phyloP scores from a whole-genome alignment of 2,888 invertebrate genomes.

The Thera obeliscata region DNA sequence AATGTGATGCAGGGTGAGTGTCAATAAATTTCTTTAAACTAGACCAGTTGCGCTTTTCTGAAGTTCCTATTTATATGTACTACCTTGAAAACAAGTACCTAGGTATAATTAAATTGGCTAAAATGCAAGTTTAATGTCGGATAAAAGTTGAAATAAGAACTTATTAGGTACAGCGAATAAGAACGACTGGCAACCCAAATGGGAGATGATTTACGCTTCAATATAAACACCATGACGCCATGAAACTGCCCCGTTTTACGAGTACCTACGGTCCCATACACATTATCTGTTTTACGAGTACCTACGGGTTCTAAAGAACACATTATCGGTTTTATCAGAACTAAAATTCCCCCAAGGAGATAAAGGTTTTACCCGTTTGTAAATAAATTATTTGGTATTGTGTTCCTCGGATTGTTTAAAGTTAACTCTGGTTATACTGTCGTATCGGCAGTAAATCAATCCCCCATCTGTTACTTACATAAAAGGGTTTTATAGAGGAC shows the following conservation, averaged over 20 bases:
- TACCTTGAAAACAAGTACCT: no score
- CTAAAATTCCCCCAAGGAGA: conserved; percentile 75
- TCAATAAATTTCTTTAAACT: no score
- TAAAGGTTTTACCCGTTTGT: conserved; percentile 76
- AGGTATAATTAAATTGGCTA: no score
- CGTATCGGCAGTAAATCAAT: conserved; percentile 73
- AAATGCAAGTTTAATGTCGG: no score
- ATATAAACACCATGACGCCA: conserved; percentile 69
- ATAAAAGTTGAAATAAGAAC: not conserved
- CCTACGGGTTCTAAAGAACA: conserved; percentile 66
- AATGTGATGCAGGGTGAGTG: not conserved
- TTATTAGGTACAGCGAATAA: not conserved
- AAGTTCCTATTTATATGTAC: no score
- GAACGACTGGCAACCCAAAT: conserved; percentile 12
- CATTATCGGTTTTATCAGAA: conserved; percentile 80
- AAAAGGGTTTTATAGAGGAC: conserved; percentile 72
- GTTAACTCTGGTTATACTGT: conserved; percentile 74
- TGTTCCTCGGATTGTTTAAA: conserved; percentile 70
- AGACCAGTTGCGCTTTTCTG: no score
- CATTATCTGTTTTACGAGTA: conserved; percentile 69
- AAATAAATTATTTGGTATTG: conserved; percentile 81
- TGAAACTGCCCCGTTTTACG: conserved; percentile 39
- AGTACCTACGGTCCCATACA: conserved; percentile 40
- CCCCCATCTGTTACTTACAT: conserved; percentile 61
- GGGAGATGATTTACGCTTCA: conserved; percentile 51